These are phyloP conservation scores for Cossypha polioptera DNA, from an alignment of 2,797 vertebrate species.

Conservation along the genomic window DNA sequence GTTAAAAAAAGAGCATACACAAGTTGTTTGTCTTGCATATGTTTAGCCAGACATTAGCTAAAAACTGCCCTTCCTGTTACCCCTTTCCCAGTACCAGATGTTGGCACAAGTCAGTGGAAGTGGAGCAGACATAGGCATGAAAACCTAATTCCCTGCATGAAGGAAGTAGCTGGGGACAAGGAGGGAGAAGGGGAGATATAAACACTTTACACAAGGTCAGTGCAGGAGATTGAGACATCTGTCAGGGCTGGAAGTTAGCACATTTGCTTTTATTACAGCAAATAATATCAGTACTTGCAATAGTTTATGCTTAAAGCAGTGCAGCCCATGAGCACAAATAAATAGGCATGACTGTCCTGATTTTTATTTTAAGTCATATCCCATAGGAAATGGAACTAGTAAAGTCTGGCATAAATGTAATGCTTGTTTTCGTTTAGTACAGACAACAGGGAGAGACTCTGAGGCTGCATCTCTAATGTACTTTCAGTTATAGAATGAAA, in stretches of 20 bases:
- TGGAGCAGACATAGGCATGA: constrained; percentile 56
- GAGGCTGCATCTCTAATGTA: not conserved
- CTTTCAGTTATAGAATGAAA: constrained; percentile 15
- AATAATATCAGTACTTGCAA: constrained; percentile 40
- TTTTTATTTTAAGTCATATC: constrained; percentile 34
- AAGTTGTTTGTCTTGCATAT: constrained; percentile 11
- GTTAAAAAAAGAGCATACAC: constrained; percentile 10
- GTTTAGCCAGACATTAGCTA: constrained; percentile 33
- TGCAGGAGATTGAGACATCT: constrained; percentile 57
- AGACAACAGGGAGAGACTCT: not conserved
- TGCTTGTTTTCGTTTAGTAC: constrained; percentile 27
- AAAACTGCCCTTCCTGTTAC: constrained; percentile 60
- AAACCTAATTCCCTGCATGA: constrained; percentile 40
- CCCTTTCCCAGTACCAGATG: constrained; percentile 40
- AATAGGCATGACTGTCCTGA: not conserved
- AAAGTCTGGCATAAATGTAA: constrained; percentile 38
- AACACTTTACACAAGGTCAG: constrained; percentile 39
- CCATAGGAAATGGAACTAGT: constrained; percentile 22
- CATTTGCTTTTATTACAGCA: constrained; percentile 39
- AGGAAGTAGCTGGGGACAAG: not conserved
- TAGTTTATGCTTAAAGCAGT: constrained; percentile 46
- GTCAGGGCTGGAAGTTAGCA: constrained; percentile 37
- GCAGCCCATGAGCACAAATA: constrained; percentile 13
- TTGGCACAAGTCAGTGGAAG: constrained; percentile 46
- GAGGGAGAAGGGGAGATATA: not conserved